A percentile compares a stretch with the other conserved stretches of the same genome.
Evolutionary conservation across 2,888 invertebrate genomes (phyloP).

Genomic region (Amitus sp.): DNA sequence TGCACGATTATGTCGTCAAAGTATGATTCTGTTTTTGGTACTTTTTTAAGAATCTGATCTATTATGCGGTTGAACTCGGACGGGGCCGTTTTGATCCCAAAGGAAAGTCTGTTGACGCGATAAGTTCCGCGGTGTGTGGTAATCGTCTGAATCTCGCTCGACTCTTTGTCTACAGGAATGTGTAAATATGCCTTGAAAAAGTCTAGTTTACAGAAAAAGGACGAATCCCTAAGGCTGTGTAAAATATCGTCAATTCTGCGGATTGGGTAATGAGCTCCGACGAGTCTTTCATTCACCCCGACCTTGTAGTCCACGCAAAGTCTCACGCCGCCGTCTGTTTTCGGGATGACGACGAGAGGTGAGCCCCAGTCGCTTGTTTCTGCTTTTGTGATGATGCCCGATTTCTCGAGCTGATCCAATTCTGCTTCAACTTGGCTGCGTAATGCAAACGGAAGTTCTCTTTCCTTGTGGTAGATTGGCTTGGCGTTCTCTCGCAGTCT

Average conservation of each 20-base stretch:
- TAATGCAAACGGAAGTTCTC: slow-evolving; percentile 20
- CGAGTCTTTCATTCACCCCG: slow-evolving; percentile 16
- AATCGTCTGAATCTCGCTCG: slow-evolving; percentile 22
- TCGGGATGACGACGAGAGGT: slow-evolving; percentile 13
- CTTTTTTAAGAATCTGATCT: slow-evolving; percentile 14
- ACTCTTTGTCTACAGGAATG: slow-evolving; percentile 20
- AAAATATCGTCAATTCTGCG: slow-evolving; percentile 20
- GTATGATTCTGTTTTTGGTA: slow-evolving; percentile 20
- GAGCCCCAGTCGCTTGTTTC: slow-evolving; percentile 23
- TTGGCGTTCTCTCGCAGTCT: slow-evolving; percentile 12
- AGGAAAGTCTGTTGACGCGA: slow-evolving; percentile 15
- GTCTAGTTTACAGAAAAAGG: slow-evolving; percentile 18
- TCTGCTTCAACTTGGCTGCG: slow-evolving; percentile 8
- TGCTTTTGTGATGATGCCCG: slow-evolving; percentile 15
- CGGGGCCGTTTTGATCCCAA: slow-evolving; percentile 25
- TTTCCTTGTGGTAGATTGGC: slow-evolving; percentile 15
- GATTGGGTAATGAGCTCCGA: slow-evolving; percentile 20
- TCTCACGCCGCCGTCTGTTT: slow-evolving; percentile 13
- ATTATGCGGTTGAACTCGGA: slow-evolving; percentile 21
- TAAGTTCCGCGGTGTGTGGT: slow-evolving; percentile 26
- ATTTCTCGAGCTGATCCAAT: slow-evolving; percentile 11
- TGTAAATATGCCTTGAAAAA: slow-evolving; percentile 23
- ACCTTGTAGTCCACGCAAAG: slow-evolving; percentile 21
- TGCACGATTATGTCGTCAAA: slow-evolving; percentile 28
- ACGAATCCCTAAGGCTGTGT: slow-evolving; percentile 10